Evolutionary conservation across 1,140 invertebrate genomes (phyloP), one percentile per base, ranked within the genome.

Genomic region (Drosophila sproati): DNA sequence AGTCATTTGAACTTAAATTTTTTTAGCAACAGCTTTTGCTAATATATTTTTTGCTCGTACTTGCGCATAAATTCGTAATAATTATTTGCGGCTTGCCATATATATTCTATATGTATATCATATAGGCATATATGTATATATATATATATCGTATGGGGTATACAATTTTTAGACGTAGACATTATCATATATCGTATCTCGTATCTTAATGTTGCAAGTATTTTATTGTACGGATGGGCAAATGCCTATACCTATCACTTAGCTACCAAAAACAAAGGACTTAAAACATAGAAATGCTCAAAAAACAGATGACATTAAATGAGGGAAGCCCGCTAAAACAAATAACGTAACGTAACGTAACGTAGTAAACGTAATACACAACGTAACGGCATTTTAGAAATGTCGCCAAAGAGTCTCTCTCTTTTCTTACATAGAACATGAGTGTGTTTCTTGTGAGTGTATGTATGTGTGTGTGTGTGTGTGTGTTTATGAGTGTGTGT

Each of bases 31-130:
- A 59, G 60, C 64, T 64, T 52, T 72, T 86, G 37, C 61, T 73
- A 57, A 55, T 82, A 68, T 79, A 73, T 43, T 43, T 82, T 87
- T 82, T 72, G 70, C 68, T 87, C 51, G 32, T 74, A 61, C 47
- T 73, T 89, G 80, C 85, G 85, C 85, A 89, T 88, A 88, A 88
- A 88, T 88, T 88, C 85, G 85, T 88, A 80, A 59, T 80, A 85
- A 71, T 81, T 86, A 86, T 86, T 78, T 82, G 70, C 83, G 76
- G 76, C 83, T 88, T 78, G 51, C 62, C 72, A 70, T 87, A 39
- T 52, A 37, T 77, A 10, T 2, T 39, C 39, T 43, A 48, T 64
- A 59, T 64, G 67, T 68, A 60, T 55, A 59, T 76, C 72, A 68
- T 77, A 70, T 62, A 61, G 74, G 10, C 69, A 71, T 83, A 75